phyloP scores from a whole-genome alignment of 2,888 invertebrate genomes.

The Cynaeus angustus region DNA sequence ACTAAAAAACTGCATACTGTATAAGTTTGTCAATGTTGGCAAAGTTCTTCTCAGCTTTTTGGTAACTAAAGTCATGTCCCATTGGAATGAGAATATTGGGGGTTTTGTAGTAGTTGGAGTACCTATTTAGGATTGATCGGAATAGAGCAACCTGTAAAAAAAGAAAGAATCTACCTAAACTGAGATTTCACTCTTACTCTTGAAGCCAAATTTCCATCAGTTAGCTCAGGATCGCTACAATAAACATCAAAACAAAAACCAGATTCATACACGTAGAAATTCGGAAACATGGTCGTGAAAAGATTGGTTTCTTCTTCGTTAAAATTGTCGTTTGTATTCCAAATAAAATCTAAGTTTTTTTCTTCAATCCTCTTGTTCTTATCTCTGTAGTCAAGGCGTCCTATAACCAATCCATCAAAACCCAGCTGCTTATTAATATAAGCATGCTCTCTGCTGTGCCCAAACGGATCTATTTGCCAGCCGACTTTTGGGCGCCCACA shows the following conservation, averaged over 20 bases:
- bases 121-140: conserved; percentile 64
- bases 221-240: conserved; percentile 74
- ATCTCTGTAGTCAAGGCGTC: conserved; percentile 88
- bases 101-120: conserved; percentile 71
- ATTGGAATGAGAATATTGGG: conserved; percentile 78
- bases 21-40: conserved; percentile 76
- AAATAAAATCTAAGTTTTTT: conserved; percentile 84
- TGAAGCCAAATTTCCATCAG: conserved; percentile 79
- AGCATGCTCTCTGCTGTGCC: conserved; percentile 89
- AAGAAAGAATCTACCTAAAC: conserved; percentile 70
- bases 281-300: conserved; percentile 45
- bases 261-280: conserved; percentile 34
- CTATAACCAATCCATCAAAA: conserved; percentile 88
- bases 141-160: conserved; percentile 16
- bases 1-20: conserved; percentile 57
- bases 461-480: conserved; percentile 90
- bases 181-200: conserved; percentile 56
- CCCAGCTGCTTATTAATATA: conserved; percentile 85
- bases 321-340: conserved; percentile 81
- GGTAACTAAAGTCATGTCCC: conserved; percentile 80
- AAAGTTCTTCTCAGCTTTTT: conserved; percentile 76
- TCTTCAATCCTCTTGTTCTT: conserved; percentile 75
- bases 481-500: conserved; percentile 82
- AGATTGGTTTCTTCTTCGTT: conserved; percentile 75
- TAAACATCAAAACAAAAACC: conserved; percentile 82